Evolutionary conservation across 2,888 invertebrate species (phyloP).

Genomic region (Suillia variegata): DNA sequence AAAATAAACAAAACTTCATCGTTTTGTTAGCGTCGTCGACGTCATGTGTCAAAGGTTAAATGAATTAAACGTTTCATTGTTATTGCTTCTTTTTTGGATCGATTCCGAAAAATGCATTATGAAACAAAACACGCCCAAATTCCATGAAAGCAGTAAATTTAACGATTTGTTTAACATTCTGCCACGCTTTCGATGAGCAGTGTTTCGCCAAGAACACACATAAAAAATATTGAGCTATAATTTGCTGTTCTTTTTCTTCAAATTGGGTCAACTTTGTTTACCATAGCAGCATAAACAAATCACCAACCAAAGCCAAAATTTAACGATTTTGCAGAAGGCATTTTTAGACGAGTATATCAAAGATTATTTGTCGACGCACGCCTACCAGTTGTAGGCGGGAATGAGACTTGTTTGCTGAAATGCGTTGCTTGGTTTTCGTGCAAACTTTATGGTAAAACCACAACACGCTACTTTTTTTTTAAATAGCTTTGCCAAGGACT

Average conservation of each 20-base stretch:
- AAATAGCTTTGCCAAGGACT: too few species aligned
- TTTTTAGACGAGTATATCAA: too few species aligned
- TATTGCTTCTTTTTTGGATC: not conserved
- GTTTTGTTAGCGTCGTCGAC: not conserved
- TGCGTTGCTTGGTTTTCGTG: too few species aligned
- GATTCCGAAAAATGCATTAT: not conserved
- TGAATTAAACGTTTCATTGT: not conserved
- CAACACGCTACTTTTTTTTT: too few species aligned
- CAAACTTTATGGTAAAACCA: too few species aligned
- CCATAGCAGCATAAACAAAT: not conserved
- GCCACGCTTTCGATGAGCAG: not conserved
- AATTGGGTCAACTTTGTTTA: constrained; percentile 24
- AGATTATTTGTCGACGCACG: too few species aligned
- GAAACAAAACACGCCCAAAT: not conserved
- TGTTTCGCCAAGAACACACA: not conserved
- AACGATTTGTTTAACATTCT: not conserved
- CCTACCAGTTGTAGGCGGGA: too few species aligned
- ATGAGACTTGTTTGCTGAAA: too few species aligned
- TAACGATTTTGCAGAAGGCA: too few species aligned
- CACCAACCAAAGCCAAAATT: too few species aligned
- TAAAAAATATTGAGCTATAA: not conserved
- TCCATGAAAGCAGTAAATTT: not conserved
- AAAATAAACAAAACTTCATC: not conserved
- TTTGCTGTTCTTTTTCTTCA: too few species aligned
- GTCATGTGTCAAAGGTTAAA: not conserved